Evolutionary conservation across 2,113 vertebrate species (phyloP).

Genomic region (Albula glossodonta): DNA sequence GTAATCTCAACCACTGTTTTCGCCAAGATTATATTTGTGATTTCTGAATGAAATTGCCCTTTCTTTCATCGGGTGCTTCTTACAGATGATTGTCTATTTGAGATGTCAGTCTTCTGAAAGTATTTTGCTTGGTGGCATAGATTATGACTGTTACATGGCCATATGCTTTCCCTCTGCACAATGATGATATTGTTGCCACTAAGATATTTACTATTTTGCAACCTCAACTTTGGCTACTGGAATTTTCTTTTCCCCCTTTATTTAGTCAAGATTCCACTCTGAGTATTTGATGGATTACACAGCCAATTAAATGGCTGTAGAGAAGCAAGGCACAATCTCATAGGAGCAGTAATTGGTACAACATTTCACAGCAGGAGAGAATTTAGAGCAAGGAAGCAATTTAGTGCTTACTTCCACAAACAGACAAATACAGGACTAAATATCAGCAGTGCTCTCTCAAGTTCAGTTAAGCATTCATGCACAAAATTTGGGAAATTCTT

Average conservation of each 20-base stretch:
- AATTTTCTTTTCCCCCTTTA: neutral
- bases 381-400: neutral
- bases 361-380: neutral
- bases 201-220: neutral
- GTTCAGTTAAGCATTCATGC: neutral
- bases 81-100: slow-evolving; percentile 34
- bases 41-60: slow-evolving; percentile 21
- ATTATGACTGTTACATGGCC: slow-evolving; percentile 55
- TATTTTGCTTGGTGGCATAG: slow-evolving; percentile 53
- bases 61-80: slow-evolving; percentile 38
- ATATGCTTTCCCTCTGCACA: slow-evolving; percentile 57
- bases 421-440: neutral
- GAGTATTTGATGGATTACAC: neutral
- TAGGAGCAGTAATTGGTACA: slow-evolving; percentile 10
- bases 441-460: neutral
- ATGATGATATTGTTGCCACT: slow-evolving; percentile 30
- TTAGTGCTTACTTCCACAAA: neutral
- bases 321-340: neutral
- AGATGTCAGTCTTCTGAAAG: slow-evolving; percentile 30
- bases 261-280: neutral
- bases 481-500: neutral
- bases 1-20: slow-evolving; percentile 34
- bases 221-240: neutral
- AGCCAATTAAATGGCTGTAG: slow-evolving; percentile 5
- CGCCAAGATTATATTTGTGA: slow-evolving; percentile 32